Evolutionary conservation across 2,888 invertebrate genomes (phyloP), one percentile per base, ranked within the genome.

Genomic region (Conchocele bisecta): DNA sequence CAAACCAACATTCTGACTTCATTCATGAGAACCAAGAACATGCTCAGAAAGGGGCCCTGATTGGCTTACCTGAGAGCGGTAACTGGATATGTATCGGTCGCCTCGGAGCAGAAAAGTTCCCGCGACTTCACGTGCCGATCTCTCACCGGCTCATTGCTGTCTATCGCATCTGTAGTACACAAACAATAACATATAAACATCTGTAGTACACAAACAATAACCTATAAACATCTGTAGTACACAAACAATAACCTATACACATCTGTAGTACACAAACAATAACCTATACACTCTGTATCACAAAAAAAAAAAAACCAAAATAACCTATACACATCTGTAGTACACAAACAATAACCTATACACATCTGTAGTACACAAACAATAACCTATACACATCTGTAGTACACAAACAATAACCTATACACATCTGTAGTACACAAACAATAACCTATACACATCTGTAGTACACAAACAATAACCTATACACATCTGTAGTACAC

Each of bases 61-160:
- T n/a, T n/a, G n/a, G 58, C 87, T 79, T 79, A 92, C 93, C 93
- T 91, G 72, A 93, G 86, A 48, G 92, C 90, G 57, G 92, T 91
- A 20, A 93, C 92, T 22, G 92, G 92, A 75, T 92, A 92, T 6
- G 91, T 91, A 76, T 92, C 92, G 29, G 92, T 89, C 31, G 92
- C 91, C 84, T 93, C 93, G 3, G 93, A 93, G 39, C 92, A 92
- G 87, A 93, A 93, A 29, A 93, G 88, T 85, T 93, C 93, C 41
- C 93, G 75, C 11, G 88, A 81, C 72, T 87, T 88, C 37, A 91
- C 85, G 44, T 85, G 68, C 29, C 91, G 76, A 51, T 76, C 61
- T 15, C 44, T 60, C 26, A 72, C 54, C 6, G 68, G 69, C 35
- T 69, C 68, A 41, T 72, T 73, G 48, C 60, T 69, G 31, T 72